Base-by-base conservation (phyloP, 1,140 invertebrate species). In the Brachionus manjavacas region DNA sequence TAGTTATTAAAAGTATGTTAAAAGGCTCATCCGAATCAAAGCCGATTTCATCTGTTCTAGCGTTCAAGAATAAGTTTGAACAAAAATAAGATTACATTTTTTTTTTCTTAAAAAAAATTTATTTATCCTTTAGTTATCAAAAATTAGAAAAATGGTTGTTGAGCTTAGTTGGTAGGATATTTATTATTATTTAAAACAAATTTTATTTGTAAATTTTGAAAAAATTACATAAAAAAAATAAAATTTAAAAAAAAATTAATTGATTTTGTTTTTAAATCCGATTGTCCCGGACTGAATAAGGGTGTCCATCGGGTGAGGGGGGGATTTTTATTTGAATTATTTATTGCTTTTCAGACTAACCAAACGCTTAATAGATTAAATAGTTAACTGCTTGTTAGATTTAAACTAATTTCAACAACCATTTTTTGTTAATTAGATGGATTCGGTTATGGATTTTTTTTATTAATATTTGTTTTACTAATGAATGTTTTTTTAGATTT, bases 1-100 rank as follows among this genome's bases (percentile, higher is more conserved):
- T 96, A 12, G 92, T 91, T 39, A 94, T 96, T 1, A 94, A 93
- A 91, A 93, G 93, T 91, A 86, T 87, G 84, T 70, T 68, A 76
- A 76, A 76, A 49, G 72, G 72, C 46, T 49, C 72, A 23, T 49
- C 72, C 23, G 72, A 76, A 76, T 76, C 72, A 35, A 76, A 76
- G 72, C 72, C 72, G 72, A 76, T 76, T 76, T 76, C 72, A 31
- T 76, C 72, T 49, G 72, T 76, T 76, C 12, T 76, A 35, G 16
- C 72, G 11, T 76, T 76, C 43, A 76, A 76, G 31, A 76, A 76
- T 76, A 76, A 76, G 46, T 76, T 76, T 76, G 72, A 76, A 76
- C 39, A 76, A 76, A 76, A 76, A 49, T 76, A 76, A 49, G 39
- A 39, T 72, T 41, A 72, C 4, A 35, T 35, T 12, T 16, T 72